These are phyloP conservation scores for Epinephelus awoara DNA, from an alignment of 2,797 vertebrate genomes.

Conservation along the genomic window DNA sequence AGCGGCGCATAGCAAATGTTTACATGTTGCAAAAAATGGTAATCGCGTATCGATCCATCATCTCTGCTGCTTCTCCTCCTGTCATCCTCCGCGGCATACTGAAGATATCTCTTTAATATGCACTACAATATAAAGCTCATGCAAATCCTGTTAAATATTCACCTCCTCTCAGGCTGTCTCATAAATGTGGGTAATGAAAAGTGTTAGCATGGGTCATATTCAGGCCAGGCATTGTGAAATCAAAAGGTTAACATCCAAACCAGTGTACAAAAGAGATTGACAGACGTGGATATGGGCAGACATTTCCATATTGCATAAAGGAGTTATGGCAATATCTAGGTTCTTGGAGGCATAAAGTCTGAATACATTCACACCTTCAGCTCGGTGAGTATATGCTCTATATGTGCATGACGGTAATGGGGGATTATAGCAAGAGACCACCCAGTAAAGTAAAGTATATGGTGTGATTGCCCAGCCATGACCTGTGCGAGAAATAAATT, in stretches of 20 bases:
- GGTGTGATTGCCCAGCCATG: constrained; percentile 59
- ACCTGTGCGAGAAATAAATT: constrained; percentile 77
- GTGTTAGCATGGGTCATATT: constrained; percentile 56
- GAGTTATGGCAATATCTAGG: constrained; percentile 39
- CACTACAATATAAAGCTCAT: constrained; percentile 29
- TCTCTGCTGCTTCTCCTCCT: not conserved
- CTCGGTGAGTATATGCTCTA: constrained; percentile 25
- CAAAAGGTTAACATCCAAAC: constrained; percentile 69
- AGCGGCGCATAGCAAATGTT: constrained; percentile 31
- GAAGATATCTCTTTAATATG: constrained; percentile 31
- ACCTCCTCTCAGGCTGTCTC: constrained; percentile 32
- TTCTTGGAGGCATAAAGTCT: constrained; percentile 35
- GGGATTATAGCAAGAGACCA: constrained; percentile 57
- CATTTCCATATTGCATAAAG: constrained; percentile 58
- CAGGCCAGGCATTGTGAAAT: constrained; percentile 48
- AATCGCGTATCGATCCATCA: not conserved
- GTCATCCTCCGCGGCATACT: not conserved
- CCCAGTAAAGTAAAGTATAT: constrained; percentile 58
- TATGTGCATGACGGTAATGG: constrained; percentile 46
- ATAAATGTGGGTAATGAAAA: constrained; percentile 56
- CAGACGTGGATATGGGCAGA: constrained; percentile 41
- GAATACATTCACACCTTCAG: constrained; percentile 20
- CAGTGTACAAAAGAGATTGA: constrained; percentile 46
- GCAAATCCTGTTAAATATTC: constrained; percentile 61
- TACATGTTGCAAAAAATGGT: constrained; percentile 24